Conservation (phyloP, 2,888 invertebrate genomes). For the Actias luna region DNA sequence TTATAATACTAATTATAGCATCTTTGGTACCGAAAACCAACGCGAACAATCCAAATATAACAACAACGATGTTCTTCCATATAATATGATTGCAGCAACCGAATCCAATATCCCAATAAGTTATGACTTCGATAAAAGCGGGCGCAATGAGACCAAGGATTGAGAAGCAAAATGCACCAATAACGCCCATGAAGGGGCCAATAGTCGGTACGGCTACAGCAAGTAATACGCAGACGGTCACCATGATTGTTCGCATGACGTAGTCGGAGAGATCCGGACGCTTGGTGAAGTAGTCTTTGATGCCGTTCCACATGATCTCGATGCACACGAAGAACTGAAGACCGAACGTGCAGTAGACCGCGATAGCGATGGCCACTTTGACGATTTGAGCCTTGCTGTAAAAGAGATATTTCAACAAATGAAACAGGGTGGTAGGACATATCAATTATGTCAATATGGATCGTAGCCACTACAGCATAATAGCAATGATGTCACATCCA, state of each 20-base stretch:
- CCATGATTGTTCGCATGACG: conserved; percentile 85
- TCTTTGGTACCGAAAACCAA: conserved; percentile 87
- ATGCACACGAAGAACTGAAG: conserved; percentile 98
- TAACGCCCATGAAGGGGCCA: conserved; percentile 93
- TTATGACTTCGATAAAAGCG: conserved; percentile 91
- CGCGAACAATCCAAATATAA: conserved; percentile 89
- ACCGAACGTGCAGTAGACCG: conserved; percentile 97
- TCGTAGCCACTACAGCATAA: too few relatives aligned
- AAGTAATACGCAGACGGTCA: conserved; percentile 85
- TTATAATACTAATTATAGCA: conserved; percentile 54
- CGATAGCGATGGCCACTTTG: conserved; percentile 91
- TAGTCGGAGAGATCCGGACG: conserved; percentile 88
- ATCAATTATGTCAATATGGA: too few relatives aligned
- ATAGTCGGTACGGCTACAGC: conserved; percentile 94
- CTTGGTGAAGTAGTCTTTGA: conserved; percentile 88
- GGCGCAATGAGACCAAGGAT: conserved; percentile 95
- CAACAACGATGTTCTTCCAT: conserved; percentile 89
- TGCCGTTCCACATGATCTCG: conserved; percentile 93
- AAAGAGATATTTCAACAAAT: conserved; percentile 38
- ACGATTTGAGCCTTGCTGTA: conserved; percentile 92
- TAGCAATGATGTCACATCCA: too few relatives aligned
- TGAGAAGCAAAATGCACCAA: conserved; percentile 96
- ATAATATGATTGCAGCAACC: conserved; percentile 87
- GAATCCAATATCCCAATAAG: conserved; percentile 92
- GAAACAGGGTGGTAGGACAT: too few relatives aligned